Evolutionary conservation across 2,797 vertebrate genomes (phyloP).

Genomic region (Sternotherus odoratus): DNA sequence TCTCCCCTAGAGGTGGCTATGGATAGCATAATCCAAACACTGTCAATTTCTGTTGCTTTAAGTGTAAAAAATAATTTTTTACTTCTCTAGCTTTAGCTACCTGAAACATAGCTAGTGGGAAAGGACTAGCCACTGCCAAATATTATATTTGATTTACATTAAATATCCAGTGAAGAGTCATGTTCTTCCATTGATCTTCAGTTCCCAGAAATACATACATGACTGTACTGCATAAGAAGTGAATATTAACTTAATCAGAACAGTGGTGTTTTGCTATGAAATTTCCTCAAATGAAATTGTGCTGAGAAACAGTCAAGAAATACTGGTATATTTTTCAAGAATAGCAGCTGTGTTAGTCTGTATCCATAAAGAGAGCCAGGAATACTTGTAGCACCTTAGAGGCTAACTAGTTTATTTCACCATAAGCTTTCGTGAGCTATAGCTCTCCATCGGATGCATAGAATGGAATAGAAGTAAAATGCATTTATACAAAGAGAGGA

Average conservation of each 20-base stretch:
- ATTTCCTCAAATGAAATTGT: neutral
- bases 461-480: too few relatives aligned
- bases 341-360: too few relatives aligned
- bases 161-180: rapidly evolving
- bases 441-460: too few relatives aligned
- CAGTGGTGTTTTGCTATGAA: neutral
- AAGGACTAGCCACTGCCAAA: neutral
- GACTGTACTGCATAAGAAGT: neutral
- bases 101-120: neutral
- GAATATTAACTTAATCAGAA: neutral
- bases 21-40: constrained; percentile 27
- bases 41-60: neutral
- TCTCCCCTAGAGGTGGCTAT: constrained; percentile 40
- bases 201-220: neutral
- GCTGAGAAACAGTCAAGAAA: neutral
- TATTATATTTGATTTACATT: neutral
- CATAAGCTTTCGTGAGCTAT: too few relatives aligned
- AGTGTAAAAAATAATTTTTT: neutral
- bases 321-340: neutral
- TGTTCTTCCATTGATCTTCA: neutral
- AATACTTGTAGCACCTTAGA: too few relatives aligned
- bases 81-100: neutral
- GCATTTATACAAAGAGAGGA: too few relatives aligned
- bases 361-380: too few relatives aligned
- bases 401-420: too few relatives aligned